Percentiles rank a stretch among this genome's conserved stretches.
Conservation (phyloP, 2,888 invertebrate species). For the Drosophila mercatorum region DNA sequence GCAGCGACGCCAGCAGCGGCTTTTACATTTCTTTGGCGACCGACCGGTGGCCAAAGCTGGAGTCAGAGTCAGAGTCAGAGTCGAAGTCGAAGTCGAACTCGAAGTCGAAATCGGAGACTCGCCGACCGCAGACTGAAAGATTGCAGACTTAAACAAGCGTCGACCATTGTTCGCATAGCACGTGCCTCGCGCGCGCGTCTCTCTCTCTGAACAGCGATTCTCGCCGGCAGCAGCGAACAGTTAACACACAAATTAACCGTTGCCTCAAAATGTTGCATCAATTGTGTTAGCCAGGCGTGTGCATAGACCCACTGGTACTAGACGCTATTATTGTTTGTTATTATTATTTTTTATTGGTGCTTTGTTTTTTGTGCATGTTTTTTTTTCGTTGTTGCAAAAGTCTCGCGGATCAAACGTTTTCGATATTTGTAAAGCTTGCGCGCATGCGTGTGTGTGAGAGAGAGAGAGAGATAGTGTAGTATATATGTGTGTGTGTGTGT, state of each 20-base stretch:
- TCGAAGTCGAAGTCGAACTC: slow-evolving; percentile 22
- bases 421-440: slow-evolving; percentile 1
- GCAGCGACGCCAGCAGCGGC: slow-evolving; percentile 29
- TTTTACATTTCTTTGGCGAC: slow-evolving; percentile 71
- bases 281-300: slow-evolving; percentile 28
- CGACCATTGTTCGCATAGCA: slow-evolving; percentile 84
- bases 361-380: slow-evolving; percentile 1
- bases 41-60: slow-evolving; percentile 55
- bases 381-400: slow-evolving; percentile 7
- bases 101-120: slow-evolving; percentile 27
- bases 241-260: slow-evolving; percentile 25
- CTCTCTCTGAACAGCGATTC: slow-evolving; percentile 29
- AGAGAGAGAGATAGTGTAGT: not conserved
- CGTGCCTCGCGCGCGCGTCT: slow-evolving; percentile 69
- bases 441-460: not conserved
- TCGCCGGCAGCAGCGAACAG: slow-evolving; percentile 18
- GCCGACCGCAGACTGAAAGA: slow-evolving; percentile 33
- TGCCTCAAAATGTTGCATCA: slow-evolving; percentile 35
- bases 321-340: slow-evolving; percentile 1
- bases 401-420: slow-evolving; percentile 13
- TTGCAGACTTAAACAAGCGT: slow-evolving; percentile 78
- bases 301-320: not conserved
- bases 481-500: not conserved
- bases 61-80: slow-evolving; percentile 18
- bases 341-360: slow-evolving; percentile 10